Percentiles rank a stretch among this genome's conserved stretches.
Evolutionary conservation across 2,888 invertebrate genomes (phyloP).

Genomic region (Deilephila elpenor): DNA sequence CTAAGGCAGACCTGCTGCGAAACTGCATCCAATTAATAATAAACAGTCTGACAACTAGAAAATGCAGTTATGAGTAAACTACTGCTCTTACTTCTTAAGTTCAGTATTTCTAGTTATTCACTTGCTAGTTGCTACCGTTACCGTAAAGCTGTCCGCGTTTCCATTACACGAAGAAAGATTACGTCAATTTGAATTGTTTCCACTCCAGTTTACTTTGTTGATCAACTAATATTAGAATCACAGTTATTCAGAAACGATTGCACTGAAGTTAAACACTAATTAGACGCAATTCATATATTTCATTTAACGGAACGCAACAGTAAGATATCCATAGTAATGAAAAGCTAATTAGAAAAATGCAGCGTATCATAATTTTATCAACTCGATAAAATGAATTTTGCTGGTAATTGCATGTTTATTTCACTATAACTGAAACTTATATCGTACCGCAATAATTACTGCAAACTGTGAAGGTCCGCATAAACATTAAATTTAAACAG

Average conservation of each 20-base stretch:
- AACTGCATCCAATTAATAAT: conserved; percentile 22
- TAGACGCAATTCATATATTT: too few species aligned
- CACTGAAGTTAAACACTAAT: too few species aligned
- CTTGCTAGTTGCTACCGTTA: conserved; percentile 44
- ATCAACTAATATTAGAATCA: neutral
- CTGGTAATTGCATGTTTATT: neutral
- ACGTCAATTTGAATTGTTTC: neutral
- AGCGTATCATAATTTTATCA: neutral
- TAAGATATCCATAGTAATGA: too few species aligned
- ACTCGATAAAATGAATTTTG: neutral
- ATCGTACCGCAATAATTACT: conserved; percentile 12
- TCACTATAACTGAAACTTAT: neutral
- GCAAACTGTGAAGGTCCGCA: conserved; percentile 28
- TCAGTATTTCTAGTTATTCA: conserved; percentile 34
- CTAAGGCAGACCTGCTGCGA: conserved; percentile 7
- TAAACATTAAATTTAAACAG: conserved; percentile 37
- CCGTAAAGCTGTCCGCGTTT: conserved; percentile 31
- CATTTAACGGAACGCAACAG: too few species aligned
- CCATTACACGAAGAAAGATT: conserved; percentile 33
- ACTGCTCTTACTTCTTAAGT: conserved; percentile 30
- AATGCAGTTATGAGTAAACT: conserved; percentile 24
- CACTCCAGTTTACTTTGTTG: neutral
- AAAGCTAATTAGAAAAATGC: neutral
- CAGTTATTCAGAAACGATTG: neutral
- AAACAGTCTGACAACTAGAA: conserved; percentile 20